Evolutionary conservation across 2,113 vertebrate species (phyloP), one percentile per base, ranked within the genome.

Genomic region (Illadopsis cleaveri): DNA sequence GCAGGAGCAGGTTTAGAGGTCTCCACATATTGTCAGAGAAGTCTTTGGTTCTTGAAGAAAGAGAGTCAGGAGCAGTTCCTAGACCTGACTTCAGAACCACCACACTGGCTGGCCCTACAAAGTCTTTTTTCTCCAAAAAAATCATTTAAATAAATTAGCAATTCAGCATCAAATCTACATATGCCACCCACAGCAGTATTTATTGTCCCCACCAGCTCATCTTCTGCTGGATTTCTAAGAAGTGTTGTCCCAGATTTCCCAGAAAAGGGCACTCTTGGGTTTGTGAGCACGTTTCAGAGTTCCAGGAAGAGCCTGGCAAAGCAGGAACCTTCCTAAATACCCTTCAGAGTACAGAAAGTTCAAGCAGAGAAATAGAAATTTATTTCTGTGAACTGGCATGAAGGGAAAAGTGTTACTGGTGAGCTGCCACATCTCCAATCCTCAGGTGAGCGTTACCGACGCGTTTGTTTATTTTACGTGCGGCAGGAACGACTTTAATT

Each of bases 401-500:
- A 96, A 88, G 64, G 76, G 68, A 65, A 65, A 92, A 64, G 30
- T 0, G 30, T n/a, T 47, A 3, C 30, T 20, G 42, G 78, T 42
- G 85, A 91, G 30, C 7, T 28, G 57, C 38, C 14, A 0, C 40
- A 23, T 40, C 82, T 51, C 3, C 92, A 96, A 90, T 93, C 93
- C 94, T 95, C 93, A 91, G 93, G 87, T 96, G 94, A 90, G 69
- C 19, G 0, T 15, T 61, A 20, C 31, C 2, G 3, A 76, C 42
- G 62, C 70, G 7, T 44, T 66, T 94, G 90, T 95, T 95, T 82
- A 33, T 78, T 94, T 82, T 54, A n/a, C n/a, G 3, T 18, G 45
- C 2, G 2, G 84, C 73, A 76, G 53, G 84, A 96, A 85, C 91
- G 42, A 82, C 78, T 94, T 95, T 96, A 90, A 96, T 95, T 96